A percentile compares a stretch with the other conserved stretches of the same genome.
Conservation (phyloP, 2,113 vertebrate species). For the Cepphus grylle region DNA sequence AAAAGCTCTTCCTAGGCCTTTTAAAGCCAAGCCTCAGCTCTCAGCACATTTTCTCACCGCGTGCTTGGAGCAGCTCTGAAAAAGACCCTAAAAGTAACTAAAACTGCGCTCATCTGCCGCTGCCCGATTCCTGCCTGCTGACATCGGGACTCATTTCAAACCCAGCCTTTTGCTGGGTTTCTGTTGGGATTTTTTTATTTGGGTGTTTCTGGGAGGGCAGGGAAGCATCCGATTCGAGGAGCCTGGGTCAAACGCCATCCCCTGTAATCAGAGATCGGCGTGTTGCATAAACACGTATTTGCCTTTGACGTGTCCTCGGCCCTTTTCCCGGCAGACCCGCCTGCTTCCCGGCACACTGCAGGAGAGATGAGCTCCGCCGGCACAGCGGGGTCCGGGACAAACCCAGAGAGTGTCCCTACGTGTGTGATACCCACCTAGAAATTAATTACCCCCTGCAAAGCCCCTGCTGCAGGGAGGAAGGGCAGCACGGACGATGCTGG, state of each 20-base stretch:
- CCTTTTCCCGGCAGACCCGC: neutral
- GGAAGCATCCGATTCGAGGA: neutral
- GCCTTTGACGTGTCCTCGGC: neutral
- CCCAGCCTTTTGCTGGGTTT: neutral
- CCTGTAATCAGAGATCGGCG: neutral
- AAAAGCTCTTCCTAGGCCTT: neutral
- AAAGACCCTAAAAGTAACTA: neutral
- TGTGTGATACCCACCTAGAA: neutral
- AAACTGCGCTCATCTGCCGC: neutral
- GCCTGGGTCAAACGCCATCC: neutral
- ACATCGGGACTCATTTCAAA: neutral
- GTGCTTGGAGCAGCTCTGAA: neutral
- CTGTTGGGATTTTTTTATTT: neutral
- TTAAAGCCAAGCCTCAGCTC: neutral
- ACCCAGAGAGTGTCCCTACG: too few species aligned
- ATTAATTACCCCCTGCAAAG: neutral
- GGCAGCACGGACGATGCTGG: rapidly evolving
- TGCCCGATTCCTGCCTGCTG: neutral
- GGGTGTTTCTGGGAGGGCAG: neutral
- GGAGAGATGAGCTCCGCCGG: neutral
- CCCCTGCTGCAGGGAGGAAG: neutral
- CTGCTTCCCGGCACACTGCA: rapidly evolving
- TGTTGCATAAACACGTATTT: neutral
- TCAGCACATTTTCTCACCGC: rapidly evolving
- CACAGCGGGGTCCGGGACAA: neutral